These are phyloP conservation scores for Netelia melanura DNA, from an alignment of 2,888 invertebrate species.

Conservation along the genomic window DNA sequence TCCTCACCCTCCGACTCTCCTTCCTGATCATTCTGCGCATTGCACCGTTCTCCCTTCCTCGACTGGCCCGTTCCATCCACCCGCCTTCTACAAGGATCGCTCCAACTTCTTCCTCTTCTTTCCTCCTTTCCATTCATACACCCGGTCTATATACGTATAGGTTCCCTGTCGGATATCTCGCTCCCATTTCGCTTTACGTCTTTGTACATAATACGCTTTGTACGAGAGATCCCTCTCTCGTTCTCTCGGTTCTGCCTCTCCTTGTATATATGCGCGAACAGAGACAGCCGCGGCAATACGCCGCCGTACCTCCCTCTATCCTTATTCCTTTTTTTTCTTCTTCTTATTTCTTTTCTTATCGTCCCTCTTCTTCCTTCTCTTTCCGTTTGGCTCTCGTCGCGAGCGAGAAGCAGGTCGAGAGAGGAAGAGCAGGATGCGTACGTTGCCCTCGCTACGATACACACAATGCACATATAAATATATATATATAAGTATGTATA, in stretches of 20 bases:
- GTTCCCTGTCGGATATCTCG: constrained; percentile 78
- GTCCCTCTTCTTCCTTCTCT: constrained; percentile 41
- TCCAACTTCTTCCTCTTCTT: constrained; percentile 51
- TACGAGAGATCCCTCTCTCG: constrained; percentile 70
- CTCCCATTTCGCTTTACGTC: constrained; percentile 81
- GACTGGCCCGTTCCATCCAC: constrained; percentile 61
- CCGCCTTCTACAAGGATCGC: constrained; percentile 43
- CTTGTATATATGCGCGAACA: constrained; percentile 49
- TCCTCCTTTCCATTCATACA: constrained; percentile 63
- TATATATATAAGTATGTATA: background rate
- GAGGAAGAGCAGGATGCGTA: constrained; percentile 73
- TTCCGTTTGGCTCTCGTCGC: constrained; percentile 51
- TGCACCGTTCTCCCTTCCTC: constrained; percentile 55
- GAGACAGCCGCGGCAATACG: constrained; percentile 54
- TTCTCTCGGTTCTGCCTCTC: constrained; percentile 52
- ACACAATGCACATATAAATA: constrained; percentile 14
- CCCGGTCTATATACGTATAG: constrained; percentile 31
- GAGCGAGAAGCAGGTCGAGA: constrained; percentile 69
- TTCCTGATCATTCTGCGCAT: constrained; percentile 68
- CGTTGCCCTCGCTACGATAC: constrained; percentile 73
- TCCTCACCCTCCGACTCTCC: constrained; percentile 66
- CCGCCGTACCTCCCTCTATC: constrained; percentile 63
- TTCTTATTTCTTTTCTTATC: constrained; percentile 49
- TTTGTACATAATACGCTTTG: constrained; percentile 82
- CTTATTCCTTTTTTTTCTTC: constrained; percentile 56